Conservation (phyloP, 2,888 invertebrate genomes). For the Rhagium mordax region DNA sequence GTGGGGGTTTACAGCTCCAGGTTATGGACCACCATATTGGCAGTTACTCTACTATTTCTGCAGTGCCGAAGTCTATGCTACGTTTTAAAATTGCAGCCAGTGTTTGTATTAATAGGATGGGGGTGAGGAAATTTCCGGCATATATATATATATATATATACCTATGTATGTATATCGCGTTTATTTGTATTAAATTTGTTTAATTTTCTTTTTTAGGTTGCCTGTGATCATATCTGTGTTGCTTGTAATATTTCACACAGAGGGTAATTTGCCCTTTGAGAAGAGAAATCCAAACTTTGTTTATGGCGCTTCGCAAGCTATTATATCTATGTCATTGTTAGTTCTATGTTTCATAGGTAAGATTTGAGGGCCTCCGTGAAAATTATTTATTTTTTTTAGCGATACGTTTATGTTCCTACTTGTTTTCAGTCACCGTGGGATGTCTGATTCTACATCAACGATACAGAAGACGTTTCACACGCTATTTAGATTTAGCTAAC, state of each 20-base stretch:
- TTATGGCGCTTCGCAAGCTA: conserved; percentile 84
- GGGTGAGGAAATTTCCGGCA: conserved; percentile 73
- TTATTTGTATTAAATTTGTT: too few species aligned
- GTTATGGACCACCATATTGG: conserved; percentile 89
- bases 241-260: conserved; percentile 74
- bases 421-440: conserved; percentile 80
- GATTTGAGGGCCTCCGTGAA: conserved; percentile 47
- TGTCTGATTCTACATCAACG: conserved; percentile 89
- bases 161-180: too few species aligned
- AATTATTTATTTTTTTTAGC: neutral
- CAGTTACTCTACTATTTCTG: conserved; percentile 85
- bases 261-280: conserved; percentile 71
- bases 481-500: conserved; percentile 76
- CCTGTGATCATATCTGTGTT: conserved; percentile 80
- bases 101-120: conserved; percentile 76
- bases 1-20: conserved; percentile 86
- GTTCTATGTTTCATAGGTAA: conserved; percentile 86
- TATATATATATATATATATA: too few species aligned
- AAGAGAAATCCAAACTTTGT: conserved; percentile 84
- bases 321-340: conserved; percentile 82
- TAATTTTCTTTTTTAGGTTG: conserved; percentile 69
- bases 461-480: conserved; percentile 81
- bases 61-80: conserved; percentile 89
- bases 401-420: neutral
- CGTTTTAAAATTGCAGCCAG: conserved; percentile 83